Conservation (phyloP, 2,797 vertebrate species). For the Melanotaenia nigrans region DNA sequence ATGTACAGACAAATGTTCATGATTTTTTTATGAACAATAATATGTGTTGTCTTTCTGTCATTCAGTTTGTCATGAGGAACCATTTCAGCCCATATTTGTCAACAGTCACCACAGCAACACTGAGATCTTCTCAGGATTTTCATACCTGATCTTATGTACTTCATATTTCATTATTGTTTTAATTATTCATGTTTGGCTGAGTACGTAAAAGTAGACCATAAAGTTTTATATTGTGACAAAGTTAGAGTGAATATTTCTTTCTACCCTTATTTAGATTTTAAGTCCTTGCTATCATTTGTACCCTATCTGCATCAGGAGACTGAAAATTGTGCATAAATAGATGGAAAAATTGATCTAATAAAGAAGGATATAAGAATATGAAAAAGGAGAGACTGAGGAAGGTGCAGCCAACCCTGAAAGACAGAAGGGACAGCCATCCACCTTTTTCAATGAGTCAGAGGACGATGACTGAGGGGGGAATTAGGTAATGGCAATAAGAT, state of each 20-base stretch:
- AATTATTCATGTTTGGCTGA: not conserved
- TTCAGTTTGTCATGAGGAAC: slow-evolving; percentile 28
- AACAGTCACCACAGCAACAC: not conserved
- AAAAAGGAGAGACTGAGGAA: slow-evolving; percentile 19
- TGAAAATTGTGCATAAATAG: slow-evolving; percentile 21
- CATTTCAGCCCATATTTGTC: slow-evolving; percentile 11
- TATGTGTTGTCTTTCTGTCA: slow-evolving; percentile 35
- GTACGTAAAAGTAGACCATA: not conserved
- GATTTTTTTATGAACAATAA: slow-evolving; percentile 53
- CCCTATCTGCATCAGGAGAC: slow-evolving; percentile 7
- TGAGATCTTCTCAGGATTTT: not conserved
- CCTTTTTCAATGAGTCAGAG: slow-evolving; percentile 42
- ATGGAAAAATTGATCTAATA: slow-evolving; percentile 8
- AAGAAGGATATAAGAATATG: slow-evolving; percentile 15
- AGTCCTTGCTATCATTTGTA: not conserved
- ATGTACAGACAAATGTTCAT: slow-evolving; percentile 39
- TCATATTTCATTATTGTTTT: not conserved
- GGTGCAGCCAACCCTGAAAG: slow-evolving; percentile 40
- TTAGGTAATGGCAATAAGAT: slow-evolving; percentile 66
- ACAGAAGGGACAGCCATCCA: slow-evolving; percentile 33
- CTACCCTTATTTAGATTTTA: not conserved
- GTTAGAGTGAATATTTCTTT: not conserved
- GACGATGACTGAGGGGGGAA: slow-evolving; percentile 59
- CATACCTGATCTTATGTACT: not conserved
- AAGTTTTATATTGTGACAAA: not conserved